phyloP scores from a whole-genome alignment of 2,113 vertebrate genomes.

The Nothobranchius kuhntae region DNA sequence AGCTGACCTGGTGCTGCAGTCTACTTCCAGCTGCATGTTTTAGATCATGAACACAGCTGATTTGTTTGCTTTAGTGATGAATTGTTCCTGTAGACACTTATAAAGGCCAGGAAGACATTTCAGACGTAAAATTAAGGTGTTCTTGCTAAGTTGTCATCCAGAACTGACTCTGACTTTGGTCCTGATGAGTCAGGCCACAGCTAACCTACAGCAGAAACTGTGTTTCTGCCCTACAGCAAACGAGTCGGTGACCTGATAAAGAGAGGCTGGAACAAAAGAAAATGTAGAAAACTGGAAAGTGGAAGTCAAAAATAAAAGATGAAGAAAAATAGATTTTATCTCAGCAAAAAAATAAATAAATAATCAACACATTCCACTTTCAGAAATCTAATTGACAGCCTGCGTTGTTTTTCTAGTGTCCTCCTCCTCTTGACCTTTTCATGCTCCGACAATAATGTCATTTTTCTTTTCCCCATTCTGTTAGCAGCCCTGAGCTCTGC shows the following conservation, averaged over 20 bases:
- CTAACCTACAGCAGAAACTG: conserved; percentile 14
- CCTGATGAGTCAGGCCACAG: conserved; percentile 18
- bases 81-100: too few relatives aligned
- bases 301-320: conserved; percentile 4
- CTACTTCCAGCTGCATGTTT: too few relatives aligned
- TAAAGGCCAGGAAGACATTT: too few relatives aligned
- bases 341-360: not conserved
- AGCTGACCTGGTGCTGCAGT: too few relatives aligned
- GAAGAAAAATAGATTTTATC: conserved; percentile 15
- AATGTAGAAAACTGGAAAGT: not conserved
- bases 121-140: too few relatives aligned
- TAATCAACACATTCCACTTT: conserved; percentile 5
- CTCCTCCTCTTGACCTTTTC: conserved; percentile 50
- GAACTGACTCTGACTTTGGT: conserved; percentile 39
- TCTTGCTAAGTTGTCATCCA: not conserved
- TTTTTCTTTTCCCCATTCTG: conserved; percentile 41
- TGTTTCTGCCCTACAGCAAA: conserved; percentile 23
- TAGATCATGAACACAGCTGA: too few relatives aligned
- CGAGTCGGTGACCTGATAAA: conserved; percentile 10
- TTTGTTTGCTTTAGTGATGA: too few relatives aligned
- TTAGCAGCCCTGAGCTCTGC: conserved; percentile 47
- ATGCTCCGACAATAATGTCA: conserved; percentile 29
- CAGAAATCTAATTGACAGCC: conserved; percentile 21
- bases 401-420: conserved; percentile 42
- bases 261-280: conserved; percentile 10